Percentiles rank a stretch among this genome's conserved stretches.
phyloP scores from a whole-genome alignment of 2,113 vertebrate species.

The Scortum barcoo region DNA sequence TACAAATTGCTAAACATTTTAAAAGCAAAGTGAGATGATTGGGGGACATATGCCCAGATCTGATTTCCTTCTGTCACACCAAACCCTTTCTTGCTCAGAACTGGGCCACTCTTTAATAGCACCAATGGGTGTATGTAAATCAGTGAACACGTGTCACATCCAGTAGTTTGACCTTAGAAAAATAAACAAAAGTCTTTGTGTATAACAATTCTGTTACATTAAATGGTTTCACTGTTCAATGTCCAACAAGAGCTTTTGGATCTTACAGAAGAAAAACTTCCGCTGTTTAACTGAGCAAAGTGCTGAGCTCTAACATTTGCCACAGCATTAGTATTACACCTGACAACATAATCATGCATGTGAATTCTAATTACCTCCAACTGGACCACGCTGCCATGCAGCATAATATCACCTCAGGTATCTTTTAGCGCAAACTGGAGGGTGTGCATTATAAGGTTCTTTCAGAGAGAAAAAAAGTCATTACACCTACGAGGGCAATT shows the following conservation, averaged over 20 bases:
- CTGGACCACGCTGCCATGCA: neutral
- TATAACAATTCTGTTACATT: neutral
- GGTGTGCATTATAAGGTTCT: conserved; percentile 22
- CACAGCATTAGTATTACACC: conserved; percentile 18
- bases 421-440: conserved; percentile 2
- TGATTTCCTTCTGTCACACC: no score
- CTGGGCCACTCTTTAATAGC: neutral
- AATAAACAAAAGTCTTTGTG: neutral
- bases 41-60: no score
- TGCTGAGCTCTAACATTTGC: conserved; percentile 32
- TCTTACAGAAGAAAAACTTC: neutral
- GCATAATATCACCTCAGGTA: conserved; percentile 25
- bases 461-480: conserved; percentile 40
- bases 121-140: neutral
- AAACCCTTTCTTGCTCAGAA: neutral
- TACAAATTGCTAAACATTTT: no score
- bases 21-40: neutral
- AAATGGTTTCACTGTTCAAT: neutral
- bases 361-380: conserved; percentile 53
- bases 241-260: neutral
- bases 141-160: neutral
- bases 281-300: conserved; percentile 7
- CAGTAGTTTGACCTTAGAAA: neutral
- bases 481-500: conserved; percentile 47
- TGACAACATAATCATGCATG: conserved; percentile 32